Conservation (phyloP, 2,888 invertebrate species). For the Rhagonycha fulva region DNA sequence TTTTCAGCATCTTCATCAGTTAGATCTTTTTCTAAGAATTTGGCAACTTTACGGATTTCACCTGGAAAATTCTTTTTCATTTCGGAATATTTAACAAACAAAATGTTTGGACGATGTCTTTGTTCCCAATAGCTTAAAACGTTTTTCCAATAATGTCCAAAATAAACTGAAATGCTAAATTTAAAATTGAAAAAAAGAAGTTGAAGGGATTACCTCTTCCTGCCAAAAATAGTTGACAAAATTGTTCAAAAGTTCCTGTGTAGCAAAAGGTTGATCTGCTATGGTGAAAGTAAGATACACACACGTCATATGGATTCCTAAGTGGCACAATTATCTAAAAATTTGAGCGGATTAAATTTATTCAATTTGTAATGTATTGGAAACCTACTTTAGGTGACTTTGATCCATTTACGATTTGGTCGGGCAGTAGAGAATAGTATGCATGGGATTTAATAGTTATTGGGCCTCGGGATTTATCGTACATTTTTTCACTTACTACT, state of each 20-base stretch:
- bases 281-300: conserved; percentile 87
- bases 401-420: conserved; percentile 50
- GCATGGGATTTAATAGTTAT: conserved; percentile 67
- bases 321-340: conserved; percentile 81
- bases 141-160: conserved; percentile 43
- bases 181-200: too few species aligned
- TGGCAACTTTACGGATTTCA: conserved; percentile 51
- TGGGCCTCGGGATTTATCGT: too few species aligned
- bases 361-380: background rate
- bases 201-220: too few species aligned
- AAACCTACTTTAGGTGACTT: conserved; percentile 49
- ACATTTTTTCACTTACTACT: too few species aligned
- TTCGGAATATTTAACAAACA: conserved; percentile 82
- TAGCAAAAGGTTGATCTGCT: conserved; percentile 66
- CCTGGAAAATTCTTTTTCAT: conserved; percentile 69
- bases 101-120: conserved; percentile 70
- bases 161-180: conserved; percentile 35
- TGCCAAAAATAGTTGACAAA: too few species aligned
- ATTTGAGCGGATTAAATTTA: too few species aligned
- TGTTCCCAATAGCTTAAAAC: conserved; percentile 69
- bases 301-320: conserved; percentile 88
- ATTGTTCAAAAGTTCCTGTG: conserved; percentile 68
- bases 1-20: too few species aligned
- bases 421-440: conserved; percentile 63
- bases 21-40: conserved; percentile 49